Conservation (phyloP, 2,888 invertebrate genomes). For the Arrhopalites spinosus region DNA sequence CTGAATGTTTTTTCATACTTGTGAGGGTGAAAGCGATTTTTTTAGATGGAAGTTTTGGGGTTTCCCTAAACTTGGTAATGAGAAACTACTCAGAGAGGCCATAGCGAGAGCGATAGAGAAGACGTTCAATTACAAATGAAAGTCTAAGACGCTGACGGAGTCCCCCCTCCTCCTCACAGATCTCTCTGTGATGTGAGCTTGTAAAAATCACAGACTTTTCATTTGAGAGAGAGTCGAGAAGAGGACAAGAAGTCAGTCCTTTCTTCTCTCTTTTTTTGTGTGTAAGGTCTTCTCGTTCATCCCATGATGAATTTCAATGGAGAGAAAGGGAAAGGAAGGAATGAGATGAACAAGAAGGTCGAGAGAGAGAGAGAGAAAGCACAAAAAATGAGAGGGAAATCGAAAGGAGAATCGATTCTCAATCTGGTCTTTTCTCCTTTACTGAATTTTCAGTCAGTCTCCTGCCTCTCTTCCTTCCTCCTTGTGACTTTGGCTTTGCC, state of each 20-base stretch:
- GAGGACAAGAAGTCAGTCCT: constrained; percentile 15
- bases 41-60: background rate
- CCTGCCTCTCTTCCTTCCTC: constrained; percentile 3
- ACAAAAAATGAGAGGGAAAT: constrained; percentile 27
- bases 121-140: constrained; percentile 35
- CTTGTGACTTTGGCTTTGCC: constrained; percentile 3
- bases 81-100: constrained; percentile 27
- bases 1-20: background rate
- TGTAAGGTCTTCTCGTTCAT: constrained; percentile 17
- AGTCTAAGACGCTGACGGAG: background rate
- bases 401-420: constrained; percentile 38
- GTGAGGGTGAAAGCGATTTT: background rate
- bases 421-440: constrained; percentile 27
- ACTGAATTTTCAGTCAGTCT: constrained; percentile 32
- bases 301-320: constrained; percentile 27
- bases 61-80: background rate
- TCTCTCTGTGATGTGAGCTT: background rate
- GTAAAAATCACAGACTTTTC: constrained; percentile 1
- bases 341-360: background rate
- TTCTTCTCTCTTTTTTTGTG: background rate
- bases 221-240: background rate
- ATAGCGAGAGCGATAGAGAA: too few species aligned
- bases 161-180: background rate
- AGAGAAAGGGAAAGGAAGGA: background rate
- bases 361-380: constrained; percentile 6